phyloP scores from a whole-genome alignment of 2,113 vertebrate genomes.

The Xerus inauris region DNA sequence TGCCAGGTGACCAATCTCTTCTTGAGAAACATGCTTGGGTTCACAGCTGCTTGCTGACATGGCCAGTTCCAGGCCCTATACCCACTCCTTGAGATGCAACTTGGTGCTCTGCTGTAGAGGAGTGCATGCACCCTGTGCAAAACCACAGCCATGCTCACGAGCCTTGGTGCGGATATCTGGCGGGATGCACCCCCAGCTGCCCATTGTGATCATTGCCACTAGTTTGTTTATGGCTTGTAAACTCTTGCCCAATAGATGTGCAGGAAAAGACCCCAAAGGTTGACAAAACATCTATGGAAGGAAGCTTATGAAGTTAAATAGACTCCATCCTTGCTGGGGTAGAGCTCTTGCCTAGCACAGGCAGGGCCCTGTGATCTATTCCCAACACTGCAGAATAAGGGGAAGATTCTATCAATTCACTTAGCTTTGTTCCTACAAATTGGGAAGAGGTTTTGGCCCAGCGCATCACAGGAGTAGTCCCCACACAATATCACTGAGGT shows the following conservation, averaged over 20 bases:
- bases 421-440: background rate
- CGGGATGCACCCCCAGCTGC: background rate
- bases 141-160: fast-evolving
- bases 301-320: background rate
- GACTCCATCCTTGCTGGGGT: background rate
- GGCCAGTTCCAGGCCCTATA: background rate
- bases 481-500: no score
- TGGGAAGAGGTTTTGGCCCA: fast-evolving
- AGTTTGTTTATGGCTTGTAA: background rate
- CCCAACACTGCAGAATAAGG: background rate
- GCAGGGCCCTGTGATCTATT: background rate
- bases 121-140: no score
- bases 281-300: fast-evolving
- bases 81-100: background rate
- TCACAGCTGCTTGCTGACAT: background rate
- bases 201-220: fast-evolving
- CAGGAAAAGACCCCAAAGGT: background rate
- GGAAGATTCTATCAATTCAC: background rate
- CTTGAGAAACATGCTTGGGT: fast-evolving
- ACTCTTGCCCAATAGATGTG: fast-evolving
- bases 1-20: constrained; percentile 88
- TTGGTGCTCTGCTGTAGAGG: no score
- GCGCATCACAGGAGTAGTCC: fast-evolving
- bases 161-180: background rate
- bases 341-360: background rate